Conservation (phyloP, 2,797 vertebrate genomes). For the Crocidura indochinensis region DNA sequence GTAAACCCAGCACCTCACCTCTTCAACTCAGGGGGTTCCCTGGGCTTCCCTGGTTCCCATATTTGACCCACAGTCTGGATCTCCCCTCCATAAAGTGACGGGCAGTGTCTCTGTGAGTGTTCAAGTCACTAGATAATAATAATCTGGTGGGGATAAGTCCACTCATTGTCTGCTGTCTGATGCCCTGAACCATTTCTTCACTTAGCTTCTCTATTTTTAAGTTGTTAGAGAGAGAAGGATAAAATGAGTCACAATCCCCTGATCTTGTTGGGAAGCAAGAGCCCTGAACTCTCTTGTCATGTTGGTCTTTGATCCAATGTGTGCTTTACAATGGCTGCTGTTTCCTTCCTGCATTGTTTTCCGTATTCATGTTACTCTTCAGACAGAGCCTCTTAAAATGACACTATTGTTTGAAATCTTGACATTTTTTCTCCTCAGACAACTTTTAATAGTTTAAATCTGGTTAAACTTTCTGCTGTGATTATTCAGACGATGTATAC, state of each 20-base stretch:
- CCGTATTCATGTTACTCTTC: background rate
- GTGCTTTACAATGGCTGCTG: no score
- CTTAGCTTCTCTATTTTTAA: background rate
- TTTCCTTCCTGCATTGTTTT: background rate
- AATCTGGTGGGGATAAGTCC: no score
- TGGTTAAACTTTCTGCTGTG: slow-evolving; percentile 60
- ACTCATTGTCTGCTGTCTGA: no score
- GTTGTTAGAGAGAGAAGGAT: background rate
- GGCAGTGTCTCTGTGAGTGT: background rate
- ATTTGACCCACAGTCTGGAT: no score
- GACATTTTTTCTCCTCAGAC: slow-evolving; percentile 7
- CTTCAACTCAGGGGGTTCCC: no score
- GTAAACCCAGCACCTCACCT: no score
- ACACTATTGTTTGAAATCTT: background rate
- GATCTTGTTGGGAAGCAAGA: background rate
- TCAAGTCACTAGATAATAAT: no score
- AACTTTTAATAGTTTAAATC: slow-evolving; percentile 29
- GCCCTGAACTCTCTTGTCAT: no score
- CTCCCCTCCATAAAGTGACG: no score
- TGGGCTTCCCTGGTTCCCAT: no score
- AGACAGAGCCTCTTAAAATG: background rate
- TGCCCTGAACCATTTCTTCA: background rate
- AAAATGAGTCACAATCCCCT: background rate
- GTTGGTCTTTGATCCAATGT: no score
- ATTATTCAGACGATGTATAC: slow-evolving; percentile 74